These are phyloP conservation scores for Sinopyrophorus schimmeli DNA, from an alignment of 2,888 invertebrate species.

Conservation along the genomic window DNA sequence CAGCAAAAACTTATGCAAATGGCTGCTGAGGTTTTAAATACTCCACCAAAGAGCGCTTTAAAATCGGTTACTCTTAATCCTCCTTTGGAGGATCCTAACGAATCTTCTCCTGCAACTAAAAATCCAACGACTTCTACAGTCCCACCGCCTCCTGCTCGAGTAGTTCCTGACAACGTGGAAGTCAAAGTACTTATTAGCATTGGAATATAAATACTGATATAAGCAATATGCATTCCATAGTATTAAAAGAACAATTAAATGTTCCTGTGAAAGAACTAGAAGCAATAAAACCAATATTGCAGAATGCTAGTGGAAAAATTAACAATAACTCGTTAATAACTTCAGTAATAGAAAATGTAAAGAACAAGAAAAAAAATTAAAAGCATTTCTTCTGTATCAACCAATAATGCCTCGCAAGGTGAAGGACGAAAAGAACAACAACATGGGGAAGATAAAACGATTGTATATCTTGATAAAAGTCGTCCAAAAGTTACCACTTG, in stretches of 20 bases:
- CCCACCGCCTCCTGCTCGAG: conserved; percentile 1
- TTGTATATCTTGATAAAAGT: conserved; percentile 66
- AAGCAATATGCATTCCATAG: too few species aligned
- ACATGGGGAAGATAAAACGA: conserved; percentile 71
- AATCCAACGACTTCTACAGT: too few species aligned
- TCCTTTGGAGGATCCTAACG: too few species aligned
- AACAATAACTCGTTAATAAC: conserved; percentile 67
- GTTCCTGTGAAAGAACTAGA: conserved; percentile 41
- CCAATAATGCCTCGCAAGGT: conserved; percentile 16
- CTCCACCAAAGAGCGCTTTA: conserved; percentile 39
- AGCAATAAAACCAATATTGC: conserved; percentile 48
- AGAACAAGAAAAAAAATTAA: conserved; percentile 23
- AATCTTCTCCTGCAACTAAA: too few species aligned
- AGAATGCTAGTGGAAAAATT: conserved; percentile 56
- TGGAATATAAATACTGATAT: conserved; percentile 66
- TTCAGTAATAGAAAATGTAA: conserved; percentile 48
- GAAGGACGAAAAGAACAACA: conserved; percentile 46
- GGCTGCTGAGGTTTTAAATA: conserved; percentile 48
- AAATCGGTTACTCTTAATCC: too few species aligned
- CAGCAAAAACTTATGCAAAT: conserved; percentile 50
- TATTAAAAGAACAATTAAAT: not conserved
- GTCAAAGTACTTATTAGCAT: conserved; percentile 65
- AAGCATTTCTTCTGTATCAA: conserved; percentile 46
- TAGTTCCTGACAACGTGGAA: conserved; percentile 61
- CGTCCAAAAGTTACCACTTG: conserved; percentile 56